These are phyloP conservation scores for Plotosus lineatus DNA, from an alignment of 2,113 vertebrate species.

Conservation along the genomic window DNA sequence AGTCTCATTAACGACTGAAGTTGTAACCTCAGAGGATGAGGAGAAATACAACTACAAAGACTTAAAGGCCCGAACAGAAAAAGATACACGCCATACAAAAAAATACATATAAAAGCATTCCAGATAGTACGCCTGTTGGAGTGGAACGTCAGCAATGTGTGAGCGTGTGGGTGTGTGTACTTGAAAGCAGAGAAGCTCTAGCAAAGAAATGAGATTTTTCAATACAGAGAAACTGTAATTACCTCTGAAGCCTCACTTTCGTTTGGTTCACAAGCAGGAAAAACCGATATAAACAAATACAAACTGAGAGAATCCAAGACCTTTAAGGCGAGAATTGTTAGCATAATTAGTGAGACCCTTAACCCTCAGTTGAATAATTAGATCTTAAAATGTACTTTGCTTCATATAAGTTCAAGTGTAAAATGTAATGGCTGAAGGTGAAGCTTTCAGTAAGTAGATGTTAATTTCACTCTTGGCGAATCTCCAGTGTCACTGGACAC, in stretches of 20 bases:
- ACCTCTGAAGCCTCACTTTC: not conserved
- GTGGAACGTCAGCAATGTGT: not conserved
- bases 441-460: no score
- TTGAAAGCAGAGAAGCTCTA: not conserved
- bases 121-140: not conserved
- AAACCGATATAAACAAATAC: no score
- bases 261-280: no score
- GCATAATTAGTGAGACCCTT: no score
- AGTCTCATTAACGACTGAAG: conserved; percentile 30
- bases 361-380: no score
- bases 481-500: no score
- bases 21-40: conserved; percentile 13
- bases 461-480: no score
- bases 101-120: not conserved
- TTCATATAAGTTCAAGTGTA: no score
- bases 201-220: not conserved
- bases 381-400: no score
- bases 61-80: not conserved
- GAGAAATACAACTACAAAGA: not conserved
- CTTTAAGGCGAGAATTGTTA: no score
- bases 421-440: no score
- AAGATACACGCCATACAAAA: not conserved
- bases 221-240: not conserved
- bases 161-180: not conserved
- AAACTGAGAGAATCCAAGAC: no score